Evolutionary conservation across 2,888 invertebrate species (phyloP).

Genomic region (Dicyrtomina minuta): DNA sequence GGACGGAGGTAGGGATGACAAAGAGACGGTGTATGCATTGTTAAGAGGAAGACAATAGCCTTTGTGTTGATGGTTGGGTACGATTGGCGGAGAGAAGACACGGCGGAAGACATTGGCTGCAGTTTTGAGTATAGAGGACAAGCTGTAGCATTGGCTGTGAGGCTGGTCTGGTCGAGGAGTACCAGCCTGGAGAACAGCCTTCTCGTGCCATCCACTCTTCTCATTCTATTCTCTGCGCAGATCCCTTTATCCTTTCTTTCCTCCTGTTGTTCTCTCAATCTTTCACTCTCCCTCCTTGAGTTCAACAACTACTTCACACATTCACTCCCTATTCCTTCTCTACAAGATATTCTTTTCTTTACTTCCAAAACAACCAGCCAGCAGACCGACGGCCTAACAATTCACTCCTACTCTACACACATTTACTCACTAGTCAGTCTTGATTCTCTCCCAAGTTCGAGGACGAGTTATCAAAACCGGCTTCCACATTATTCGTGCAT

Average conservation of each 20-base stretch:
- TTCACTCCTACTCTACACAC: conserved; percentile 9
- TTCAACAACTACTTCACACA: conserved; percentile 16
- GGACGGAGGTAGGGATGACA: conserved; percentile 18
- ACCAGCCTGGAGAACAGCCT: conserved; percentile 33
- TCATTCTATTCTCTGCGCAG: conserved; percentile 41
- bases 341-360: neutral
- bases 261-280: conserved; percentile 37
- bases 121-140: conserved; percentile 25
- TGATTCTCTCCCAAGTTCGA: neutral
- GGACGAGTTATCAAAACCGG: too few relatives aligned
- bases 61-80: conserved; percentile 34
- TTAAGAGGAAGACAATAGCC: conserved; percentile 35
- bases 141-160: conserved; percentile 25
- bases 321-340: conserved; percentile 22
- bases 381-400: conserved; percentile 7
- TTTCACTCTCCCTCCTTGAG: conserved; percentile 14
- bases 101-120: conserved; percentile 36
- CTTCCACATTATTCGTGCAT: too few relatives aligned
- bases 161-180: conserved; percentile 23
- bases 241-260: conserved; percentile 39
- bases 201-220: conserved; percentile 22
- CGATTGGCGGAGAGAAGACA: conserved; percentile 31
- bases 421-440: neutral
- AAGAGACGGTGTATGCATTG: conserved; percentile 26
- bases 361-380: neutral